Evolutionary conservation across 2,113 vertebrate species (phyloP).

Genomic region (Pycnonotus jocosus): DNA sequence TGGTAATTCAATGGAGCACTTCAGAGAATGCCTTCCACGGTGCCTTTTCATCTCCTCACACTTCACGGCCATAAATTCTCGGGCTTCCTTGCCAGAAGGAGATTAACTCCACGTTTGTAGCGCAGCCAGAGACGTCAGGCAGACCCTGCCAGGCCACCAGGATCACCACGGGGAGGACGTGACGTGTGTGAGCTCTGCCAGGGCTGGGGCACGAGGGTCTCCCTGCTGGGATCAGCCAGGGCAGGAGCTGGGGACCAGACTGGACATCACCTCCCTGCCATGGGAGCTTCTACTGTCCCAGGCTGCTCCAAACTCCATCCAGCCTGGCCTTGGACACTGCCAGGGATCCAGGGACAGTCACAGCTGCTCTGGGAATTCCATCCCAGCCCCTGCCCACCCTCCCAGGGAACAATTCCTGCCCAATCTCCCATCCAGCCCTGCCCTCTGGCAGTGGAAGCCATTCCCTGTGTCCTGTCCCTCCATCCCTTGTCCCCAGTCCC

Average conservation of each 20-base stretch:
- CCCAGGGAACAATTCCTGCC: background rate
- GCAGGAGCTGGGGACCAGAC: background rate
- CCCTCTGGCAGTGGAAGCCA: background rate
- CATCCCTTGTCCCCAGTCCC: background rate
- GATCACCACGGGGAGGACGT: background rate
- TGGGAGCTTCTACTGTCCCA: accelerated
- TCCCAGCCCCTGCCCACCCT: background rate
- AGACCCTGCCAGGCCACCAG: background rate
- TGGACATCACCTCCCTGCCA: background rate
- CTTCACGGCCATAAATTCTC: background rate
- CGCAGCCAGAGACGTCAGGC: constrained; percentile 6
- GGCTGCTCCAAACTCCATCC: background rate
- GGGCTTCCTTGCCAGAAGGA: background rate
- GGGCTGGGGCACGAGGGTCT: background rate
- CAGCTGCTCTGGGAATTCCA: background rate
- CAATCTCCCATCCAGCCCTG: background rate
- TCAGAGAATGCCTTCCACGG: background rate
- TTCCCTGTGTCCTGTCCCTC: background rate
- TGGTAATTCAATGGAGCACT: constrained; percentile 21
- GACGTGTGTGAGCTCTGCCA: background rate
- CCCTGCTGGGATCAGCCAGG: background rate
- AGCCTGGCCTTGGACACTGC: background rate
- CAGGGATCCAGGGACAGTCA: background rate
- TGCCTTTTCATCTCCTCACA: constrained; percentile 40
- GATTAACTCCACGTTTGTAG: constrained; percentile 24